Conservation (phyloP, 2,113 vertebrate species). For the Notothenia coriiceps region DNA sequence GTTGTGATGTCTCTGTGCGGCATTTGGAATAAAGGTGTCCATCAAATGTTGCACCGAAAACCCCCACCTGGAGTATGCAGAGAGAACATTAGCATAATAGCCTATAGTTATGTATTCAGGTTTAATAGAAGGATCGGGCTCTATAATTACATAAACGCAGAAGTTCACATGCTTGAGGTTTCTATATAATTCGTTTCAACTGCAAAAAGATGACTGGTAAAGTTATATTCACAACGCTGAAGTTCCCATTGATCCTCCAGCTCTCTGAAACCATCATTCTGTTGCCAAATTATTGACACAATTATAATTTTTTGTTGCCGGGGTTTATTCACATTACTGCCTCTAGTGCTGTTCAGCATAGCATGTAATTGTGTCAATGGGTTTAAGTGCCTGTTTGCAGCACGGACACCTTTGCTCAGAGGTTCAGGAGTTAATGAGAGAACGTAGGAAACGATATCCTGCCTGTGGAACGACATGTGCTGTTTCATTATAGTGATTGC, state of each 20-base stretch:
- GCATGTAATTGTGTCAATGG: slow-evolving; percentile 4
- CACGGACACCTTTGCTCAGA: slow-evolving; percentile 9
- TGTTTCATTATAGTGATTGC: too few relatives aligned
- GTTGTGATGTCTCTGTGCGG: slow-evolving; percentile 12
- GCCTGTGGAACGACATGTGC: background rate
- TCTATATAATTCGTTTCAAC: slow-evolving; percentile 28
- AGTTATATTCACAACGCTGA: slow-evolving; percentile 4
- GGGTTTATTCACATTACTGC: background rate
- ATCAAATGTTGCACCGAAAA: slow-evolving; percentile 45
- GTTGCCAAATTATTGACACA: slow-evolving; percentile 9
- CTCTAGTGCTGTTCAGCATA: background rate
- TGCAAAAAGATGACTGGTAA: slow-evolving; percentile 17
- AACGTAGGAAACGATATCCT: background rate
- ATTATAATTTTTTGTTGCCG: background rate
- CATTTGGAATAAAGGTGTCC: slow-evolving; percentile 48
- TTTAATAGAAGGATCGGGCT: slow-evolving; percentile 19
- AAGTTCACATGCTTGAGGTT: slow-evolving; percentile 26
- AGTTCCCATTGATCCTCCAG: slow-evolving; percentile 21
- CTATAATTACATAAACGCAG: slow-evolving; percentile 42
- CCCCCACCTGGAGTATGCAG: too few relatives aligned
- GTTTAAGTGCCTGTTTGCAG: slow-evolving; percentile 7
- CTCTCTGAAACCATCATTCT: slow-evolving; percentile 17
- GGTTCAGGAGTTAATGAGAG: slow-evolving; percentile 2
- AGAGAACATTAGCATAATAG: slow-evolving; percentile 43
- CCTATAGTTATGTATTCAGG: slow-evolving; percentile 26